Conservation (phyloP, 92 coral and sea anemone genomes). For the Epizoanthus rinbou region DNA sequence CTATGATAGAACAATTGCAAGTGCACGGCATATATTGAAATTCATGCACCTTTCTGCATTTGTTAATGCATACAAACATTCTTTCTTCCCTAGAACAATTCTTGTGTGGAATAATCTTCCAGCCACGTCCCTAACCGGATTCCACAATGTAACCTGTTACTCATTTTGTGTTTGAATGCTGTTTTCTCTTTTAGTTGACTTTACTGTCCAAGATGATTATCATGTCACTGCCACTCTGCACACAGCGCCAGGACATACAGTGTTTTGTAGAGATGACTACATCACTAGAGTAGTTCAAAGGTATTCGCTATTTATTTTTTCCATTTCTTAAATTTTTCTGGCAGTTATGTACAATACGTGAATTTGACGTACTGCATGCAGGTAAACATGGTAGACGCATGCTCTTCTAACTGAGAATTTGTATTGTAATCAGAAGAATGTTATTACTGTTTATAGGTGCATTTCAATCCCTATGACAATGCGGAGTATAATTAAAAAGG, state of each 20-base stretch:
- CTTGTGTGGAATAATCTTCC: background rate
- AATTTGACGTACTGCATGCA: too few relatives aligned
- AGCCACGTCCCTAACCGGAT: too few relatives aligned
- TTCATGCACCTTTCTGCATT: too few relatives aligned
- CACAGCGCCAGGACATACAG: constrained; percentile 84
- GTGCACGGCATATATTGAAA: too few relatives aligned
- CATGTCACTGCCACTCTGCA: constrained; percentile 76
- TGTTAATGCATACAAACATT: too few relatives aligned
- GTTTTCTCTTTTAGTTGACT: constrained; percentile 70
- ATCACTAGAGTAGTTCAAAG: constrained; percentile 92
- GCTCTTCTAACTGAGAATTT: background rate
- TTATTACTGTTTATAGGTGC: constrained; percentile 61
- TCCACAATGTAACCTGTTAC: background rate
- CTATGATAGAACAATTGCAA: too few relatives aligned
- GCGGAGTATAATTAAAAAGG: constrained; percentile 94
- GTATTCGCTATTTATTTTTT: constrained; percentile 37
- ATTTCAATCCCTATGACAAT: constrained; percentile 94
- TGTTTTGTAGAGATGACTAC: constrained; percentile 84
- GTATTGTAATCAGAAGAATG: background rate
- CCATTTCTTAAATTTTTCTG: background rate
- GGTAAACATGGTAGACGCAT: too few relatives aligned
- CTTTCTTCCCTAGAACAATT: background rate
- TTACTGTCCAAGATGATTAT: constrained; percentile 73
- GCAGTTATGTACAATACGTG: too few relatives aligned
- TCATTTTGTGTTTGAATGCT: background rate